These are phyloP conservation scores for Diuraphis noxia DNA, from an alignment of 1,140 invertebrate genomes.

Conservation along the genomic window DNA sequence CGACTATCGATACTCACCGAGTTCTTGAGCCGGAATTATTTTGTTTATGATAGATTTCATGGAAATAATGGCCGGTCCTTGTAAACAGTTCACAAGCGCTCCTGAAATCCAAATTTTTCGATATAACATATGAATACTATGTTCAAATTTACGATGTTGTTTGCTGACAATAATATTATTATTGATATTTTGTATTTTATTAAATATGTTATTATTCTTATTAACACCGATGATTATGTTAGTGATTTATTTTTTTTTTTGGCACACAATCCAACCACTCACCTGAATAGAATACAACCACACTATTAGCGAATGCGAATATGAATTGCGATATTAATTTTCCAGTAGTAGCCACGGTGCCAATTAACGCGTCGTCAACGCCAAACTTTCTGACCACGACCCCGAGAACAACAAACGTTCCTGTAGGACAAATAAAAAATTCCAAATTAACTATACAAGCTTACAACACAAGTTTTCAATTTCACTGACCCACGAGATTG, in stretches of 20 bases:
- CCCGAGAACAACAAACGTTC: slow-evolving; percentile 26
- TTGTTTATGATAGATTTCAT: slow-evolving; percentile 44
- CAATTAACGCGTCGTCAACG: slow-evolving; percentile 24
- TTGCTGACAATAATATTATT: not conserved
- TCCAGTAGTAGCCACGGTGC: not conserved
- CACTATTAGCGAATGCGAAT: not conserved
- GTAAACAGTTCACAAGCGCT: not conserved
- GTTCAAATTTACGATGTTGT: not conserved
- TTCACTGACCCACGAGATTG: slow-evolving; percentile 37
- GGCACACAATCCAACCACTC: not conserved
- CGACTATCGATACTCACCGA: not conserved
- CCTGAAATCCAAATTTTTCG: not conserved
- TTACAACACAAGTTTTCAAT: not conserved
- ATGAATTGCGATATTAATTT: slow-evolving; percentile 27
- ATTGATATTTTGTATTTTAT: not conserved
- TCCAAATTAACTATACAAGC: not conserved
- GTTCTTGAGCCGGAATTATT: slow-evolving; percentile 38
- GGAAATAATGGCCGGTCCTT: slow-evolving; percentile 44
- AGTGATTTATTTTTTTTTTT: not conserved
- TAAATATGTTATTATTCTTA: not conserved
- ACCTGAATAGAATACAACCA: not conserved
- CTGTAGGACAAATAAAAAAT: not conserved
- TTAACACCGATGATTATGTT: not conserved
- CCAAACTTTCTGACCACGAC: not conserved
- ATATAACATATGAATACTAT: not conserved